Evolutionary conservation across 2,888 invertebrate genomes (phyloP).

Genomic region (Amphipoea lucens): DNA sequence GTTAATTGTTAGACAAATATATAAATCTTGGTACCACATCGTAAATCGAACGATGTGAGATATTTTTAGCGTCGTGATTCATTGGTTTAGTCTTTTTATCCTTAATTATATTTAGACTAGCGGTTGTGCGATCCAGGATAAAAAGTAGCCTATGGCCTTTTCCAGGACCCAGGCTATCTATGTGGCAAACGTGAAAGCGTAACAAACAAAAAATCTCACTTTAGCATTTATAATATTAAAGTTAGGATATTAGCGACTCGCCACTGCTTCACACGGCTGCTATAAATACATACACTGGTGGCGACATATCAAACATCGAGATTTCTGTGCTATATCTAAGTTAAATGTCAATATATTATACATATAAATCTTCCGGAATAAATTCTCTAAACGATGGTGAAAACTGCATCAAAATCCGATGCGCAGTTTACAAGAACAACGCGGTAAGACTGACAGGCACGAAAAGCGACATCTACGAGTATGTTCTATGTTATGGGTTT

Average conservation of each 20-base stretch:
- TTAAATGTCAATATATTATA: background rate
- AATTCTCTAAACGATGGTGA: background rate
- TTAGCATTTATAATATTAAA: background rate
- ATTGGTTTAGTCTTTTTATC: background rate
- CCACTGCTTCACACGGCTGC: background rate
- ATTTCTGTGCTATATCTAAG: background rate
- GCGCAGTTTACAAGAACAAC: background rate
- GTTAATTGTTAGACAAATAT: slow-evolving; percentile 49
- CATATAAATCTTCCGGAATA: background rate
- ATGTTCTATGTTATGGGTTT: too few species aligned
- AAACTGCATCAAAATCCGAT: too few species aligned
- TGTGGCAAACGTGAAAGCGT: background rate
- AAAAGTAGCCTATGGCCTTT: background rate
- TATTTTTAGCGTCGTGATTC: slow-evolving; percentile 8
- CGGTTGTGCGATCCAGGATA: background rate
- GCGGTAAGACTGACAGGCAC: background rate
- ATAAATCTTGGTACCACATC: slow-evolving; percentile 22
- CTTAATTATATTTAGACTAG: slow-evolving; percentile 4
- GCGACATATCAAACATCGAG: background rate
- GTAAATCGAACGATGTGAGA: slow-evolving; percentile 32
- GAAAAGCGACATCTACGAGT: too few species aligned
- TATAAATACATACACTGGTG: too few species aligned
- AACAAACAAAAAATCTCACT: background rate
- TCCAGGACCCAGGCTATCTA: background rate
- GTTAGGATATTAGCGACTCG: background rate